A percentile compares a stretch with the other conserved stretches of the same genome.
Conservation (phyloP, 2,113 vertebrate genomes). For the Tretioscincus oriximinensis region DNA sequence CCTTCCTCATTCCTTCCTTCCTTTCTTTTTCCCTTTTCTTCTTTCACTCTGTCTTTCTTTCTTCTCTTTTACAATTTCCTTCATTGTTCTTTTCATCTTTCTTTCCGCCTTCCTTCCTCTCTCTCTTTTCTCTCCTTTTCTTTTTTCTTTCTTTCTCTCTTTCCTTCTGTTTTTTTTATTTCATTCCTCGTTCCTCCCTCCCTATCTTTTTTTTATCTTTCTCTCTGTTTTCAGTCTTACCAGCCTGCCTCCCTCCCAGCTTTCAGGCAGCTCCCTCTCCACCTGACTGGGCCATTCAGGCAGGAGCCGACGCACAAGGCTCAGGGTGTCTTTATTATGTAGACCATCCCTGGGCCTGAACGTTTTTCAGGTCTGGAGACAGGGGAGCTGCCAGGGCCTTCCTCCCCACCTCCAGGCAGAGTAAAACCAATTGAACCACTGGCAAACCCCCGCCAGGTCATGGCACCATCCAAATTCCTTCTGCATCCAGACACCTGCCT, state of each 20-base stretch:
- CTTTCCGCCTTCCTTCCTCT: no score
- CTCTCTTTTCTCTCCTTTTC: no score
- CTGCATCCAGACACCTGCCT: background rate
- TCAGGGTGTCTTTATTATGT: background rate
- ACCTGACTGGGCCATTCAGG: background rate
- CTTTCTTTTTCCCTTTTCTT: no score
- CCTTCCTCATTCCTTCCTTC: no score
- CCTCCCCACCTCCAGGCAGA: background rate
- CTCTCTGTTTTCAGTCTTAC: no score
- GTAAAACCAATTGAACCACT: background rate
- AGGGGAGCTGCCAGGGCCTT: background rate
- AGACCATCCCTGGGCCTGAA: background rate
- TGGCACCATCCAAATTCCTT: background rate
- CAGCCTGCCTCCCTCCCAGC: background rate
- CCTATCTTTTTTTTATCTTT: no score
- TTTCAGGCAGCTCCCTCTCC: background rate
- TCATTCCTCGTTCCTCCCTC: no score
- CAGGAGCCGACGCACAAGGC: background rate
- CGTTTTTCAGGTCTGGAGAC: background rate
- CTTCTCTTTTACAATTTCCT: background rate
- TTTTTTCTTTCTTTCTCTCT: no score
- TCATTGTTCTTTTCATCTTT: no score
- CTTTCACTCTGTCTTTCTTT: background rate
- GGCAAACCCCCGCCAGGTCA: no score
- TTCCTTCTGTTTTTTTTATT: no score